These are phyloP conservation scores for Hydropotes inermis DNA, from an alignment of 2,113 vertebrate species.

Conservation along the genomic window DNA sequence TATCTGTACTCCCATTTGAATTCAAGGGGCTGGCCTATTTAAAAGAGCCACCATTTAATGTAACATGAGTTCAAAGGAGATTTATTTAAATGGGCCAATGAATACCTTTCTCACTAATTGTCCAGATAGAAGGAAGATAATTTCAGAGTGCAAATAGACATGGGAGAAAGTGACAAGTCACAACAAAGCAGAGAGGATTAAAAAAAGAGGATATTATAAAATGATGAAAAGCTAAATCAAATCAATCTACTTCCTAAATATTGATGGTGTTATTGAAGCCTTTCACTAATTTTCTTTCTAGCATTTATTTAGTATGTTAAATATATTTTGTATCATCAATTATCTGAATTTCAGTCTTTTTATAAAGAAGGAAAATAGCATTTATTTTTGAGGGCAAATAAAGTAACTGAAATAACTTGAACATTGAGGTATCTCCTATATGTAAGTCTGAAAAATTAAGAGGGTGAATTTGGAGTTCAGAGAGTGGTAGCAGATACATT, in stretches of 20 bases:
- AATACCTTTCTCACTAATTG: conserved; percentile 51
- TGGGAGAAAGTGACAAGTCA: background rate
- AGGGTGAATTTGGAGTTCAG: background rate
- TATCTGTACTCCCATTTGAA: conserved; percentile 52
- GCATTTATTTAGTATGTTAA: background rate
- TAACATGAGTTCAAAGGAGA: conserved; percentile 47
- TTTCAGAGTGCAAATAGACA: background rate
- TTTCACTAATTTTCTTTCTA: background rate
- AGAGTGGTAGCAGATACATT: background rate
- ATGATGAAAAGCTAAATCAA: background rate
- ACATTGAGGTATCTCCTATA: background rate
- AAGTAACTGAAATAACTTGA: background rate
- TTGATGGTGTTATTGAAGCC: background rate
- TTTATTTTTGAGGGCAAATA: background rate
- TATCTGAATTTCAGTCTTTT: background rate
- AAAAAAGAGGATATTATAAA: background rate
- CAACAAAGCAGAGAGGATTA: background rate
- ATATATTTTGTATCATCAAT: background rate
- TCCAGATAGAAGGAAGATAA: conserved; percentile 7
- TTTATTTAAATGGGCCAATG: conserved; percentile 50
- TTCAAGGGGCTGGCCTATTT: conserved; percentile 49
- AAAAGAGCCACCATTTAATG: conserved; percentile 39
- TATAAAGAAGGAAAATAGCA: background rate
- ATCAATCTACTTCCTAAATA: background rate
- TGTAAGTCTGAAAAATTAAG: background rate